Evolutionary conservation across 2,797 vertebrate species (phyloP), one percentile per base, ranked within the genome.

Genomic region (Megaceryle alcyon): DNA sequence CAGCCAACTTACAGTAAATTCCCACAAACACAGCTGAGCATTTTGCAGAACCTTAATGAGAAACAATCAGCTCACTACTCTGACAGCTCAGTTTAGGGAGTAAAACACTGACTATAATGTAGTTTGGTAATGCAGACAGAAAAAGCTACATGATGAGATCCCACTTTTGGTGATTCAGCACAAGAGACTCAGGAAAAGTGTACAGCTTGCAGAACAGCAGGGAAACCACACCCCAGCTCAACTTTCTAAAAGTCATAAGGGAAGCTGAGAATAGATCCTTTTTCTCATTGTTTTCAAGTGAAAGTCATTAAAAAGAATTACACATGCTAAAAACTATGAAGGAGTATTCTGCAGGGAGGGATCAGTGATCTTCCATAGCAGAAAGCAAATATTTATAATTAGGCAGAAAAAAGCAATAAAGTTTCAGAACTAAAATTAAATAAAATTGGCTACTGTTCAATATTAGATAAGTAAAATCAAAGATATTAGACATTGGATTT

Each of bases 301-400:
- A 23, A 91, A 92, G 41, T n/a, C 25, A 5, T 88, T 81, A 65
- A 80, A 96, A 77, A 92, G 82, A 28, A 71, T 64, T 88, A 87
- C 6, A 39, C 16, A 7, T 18, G 25, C 18, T 54, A 71, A 79
- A 91, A 79, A n/a, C 41, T 31, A 37, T 26, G 51, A 37, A 64
- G 33, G 43, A 49, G 39, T 88, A 88, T 92, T 75, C 84, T 22
- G 3, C 43, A 72, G 91, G 85, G 93, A 95, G 87, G 26, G 33
- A 63, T 92, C 71, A 71, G 31, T 19, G 81, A 92, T 94, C 73
- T 65, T 54, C 21, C 54, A 51, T 29, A 95, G 93, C 68, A 91
- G 65, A 95, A 54, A 96, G 90, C 85, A 97, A 98, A 94, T 89
- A 96, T 95, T 98, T 96, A 86, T 87, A 9, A 7, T 28, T 35